phyloP scores from a whole-genome alignment of 2,888 invertebrate genomes.

The Hypolimnas misippus region DNA sequence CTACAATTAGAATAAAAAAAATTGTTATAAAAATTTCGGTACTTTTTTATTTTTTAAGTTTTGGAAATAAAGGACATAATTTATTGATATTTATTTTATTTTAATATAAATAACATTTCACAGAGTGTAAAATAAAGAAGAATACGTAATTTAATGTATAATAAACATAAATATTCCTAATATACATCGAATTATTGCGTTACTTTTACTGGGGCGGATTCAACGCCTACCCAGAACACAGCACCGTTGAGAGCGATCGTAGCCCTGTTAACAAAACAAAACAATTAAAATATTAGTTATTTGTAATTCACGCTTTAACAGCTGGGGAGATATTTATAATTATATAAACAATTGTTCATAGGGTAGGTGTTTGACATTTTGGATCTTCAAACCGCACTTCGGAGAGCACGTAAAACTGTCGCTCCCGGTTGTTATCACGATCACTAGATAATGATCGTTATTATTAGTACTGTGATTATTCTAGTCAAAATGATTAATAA shows the following conservation, averaged over 20 bases:
- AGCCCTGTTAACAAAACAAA: slow-evolving; percentile 83
- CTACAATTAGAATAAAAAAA: slow-evolving; percentile 70
- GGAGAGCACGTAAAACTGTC: no score
- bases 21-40: slow-evolving; percentile 56
- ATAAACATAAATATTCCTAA: neutral
- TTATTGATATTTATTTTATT: slow-evolving; percentile 33
- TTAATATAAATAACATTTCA: slow-evolving; percentile 31
- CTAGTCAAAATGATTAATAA: no score
- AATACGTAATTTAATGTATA: neutral
- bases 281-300: no score
- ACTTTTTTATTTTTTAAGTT: slow-evolving; percentile 36
- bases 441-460: no score
- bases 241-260: slow-evolving; percentile 88
- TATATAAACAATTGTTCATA: no score
- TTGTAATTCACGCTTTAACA: no score
- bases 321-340: no score
- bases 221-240: slow-evolving; percentile 88
- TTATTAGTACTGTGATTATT: no score
- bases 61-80: slow-evolving; percentile 37
- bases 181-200: slow-evolving; percentile 43
- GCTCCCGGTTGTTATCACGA: no score
- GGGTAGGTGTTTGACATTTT: no score
- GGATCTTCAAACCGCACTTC: no score
- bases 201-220: slow-evolving; percentile 85
- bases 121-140: slow-evolving; percentile 23